Base-by-base conservation (phyloP, 1,140 invertebrate species). In the Pseudobourletiella spinata region DNA sequence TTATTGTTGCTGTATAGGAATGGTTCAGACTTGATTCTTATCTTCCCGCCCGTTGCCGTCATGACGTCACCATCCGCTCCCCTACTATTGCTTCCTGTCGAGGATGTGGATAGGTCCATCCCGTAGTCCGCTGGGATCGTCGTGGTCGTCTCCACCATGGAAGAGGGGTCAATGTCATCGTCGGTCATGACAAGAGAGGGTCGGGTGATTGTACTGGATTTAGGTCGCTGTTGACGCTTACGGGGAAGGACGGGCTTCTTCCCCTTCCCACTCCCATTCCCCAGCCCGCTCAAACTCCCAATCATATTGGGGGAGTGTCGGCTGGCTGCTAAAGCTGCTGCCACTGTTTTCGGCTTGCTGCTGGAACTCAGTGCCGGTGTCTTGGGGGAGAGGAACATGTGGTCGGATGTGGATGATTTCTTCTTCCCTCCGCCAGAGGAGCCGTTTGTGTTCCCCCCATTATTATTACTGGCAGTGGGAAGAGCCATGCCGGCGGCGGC, bases 121-220 rank as follows among this genome's bases (percentile, higher is more conserved):
- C 59, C 35, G n/a, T 57, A 29, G 18, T 46, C 64, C 24, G 26
- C 54, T 22, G 29, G 30, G 25, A 18, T 28, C 20, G 25, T 35
- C 0, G 57, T 61, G 26, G 57, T 59, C 29, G 65, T 30, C 48
- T 69, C 64, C 16, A 69, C 46, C 59, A 69, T 61, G 0, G 67
- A 64, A 3, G 64, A 61, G 11, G 67, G 67, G 44, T 69, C 67
- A 30, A 69, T 20, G n/a, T 64, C 65, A 22, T 66, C 67, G 18
- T 68, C 66, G 11, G 32, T 48, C 1, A n/a, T 22, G 18, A 22
- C 25, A 44, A 30, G 18, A 46, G 57, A 50, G 25, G 58, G 44
- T 44, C 60, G 61, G n/a, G 64, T 65, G 42, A 61, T 58, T 32
- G 54, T 67, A 46, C 59, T 50, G 4, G 44, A 54, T 42, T 58